A percentile compares a stretch with the other conserved stretches of the same genome.
Evolutionary conservation across 2,797 vertebrate species (phyloP).

Genomic region (Brotogeris chrysoptera): DNA sequence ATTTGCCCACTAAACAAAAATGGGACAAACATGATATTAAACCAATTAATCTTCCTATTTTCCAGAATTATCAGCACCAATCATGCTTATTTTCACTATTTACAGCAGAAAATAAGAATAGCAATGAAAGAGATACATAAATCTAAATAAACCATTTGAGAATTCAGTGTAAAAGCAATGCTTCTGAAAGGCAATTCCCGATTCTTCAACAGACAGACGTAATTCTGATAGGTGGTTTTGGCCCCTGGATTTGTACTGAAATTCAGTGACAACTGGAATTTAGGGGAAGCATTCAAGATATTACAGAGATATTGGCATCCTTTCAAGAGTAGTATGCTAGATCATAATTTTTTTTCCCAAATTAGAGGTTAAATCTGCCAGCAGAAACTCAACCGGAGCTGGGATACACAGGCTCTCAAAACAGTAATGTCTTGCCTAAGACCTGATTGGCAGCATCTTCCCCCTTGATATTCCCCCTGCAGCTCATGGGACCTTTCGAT

Average conservation of each 20-base stretch:
- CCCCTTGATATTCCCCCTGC: not conserved
- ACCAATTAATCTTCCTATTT: not conserved
- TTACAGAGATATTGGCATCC: not conserved
- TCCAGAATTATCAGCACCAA: not conserved
- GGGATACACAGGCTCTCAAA: not conserved
- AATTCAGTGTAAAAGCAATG: not conserved
- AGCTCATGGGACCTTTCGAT: not conserved
- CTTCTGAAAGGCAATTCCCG: not conserved
- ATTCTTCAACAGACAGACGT: not conserved
- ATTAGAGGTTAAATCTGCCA: conserved; percentile 1
- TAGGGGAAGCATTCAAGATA: not conserved
- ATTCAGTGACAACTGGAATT: not conserved
- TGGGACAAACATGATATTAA: not conserved
- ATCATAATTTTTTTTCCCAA: not conserved
- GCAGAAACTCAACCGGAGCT: not conserved
- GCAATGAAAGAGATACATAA: not conserved
- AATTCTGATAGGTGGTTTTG: not conserved
- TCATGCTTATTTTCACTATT: not conserved
- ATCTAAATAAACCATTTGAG: not conserved
- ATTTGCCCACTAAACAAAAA: not conserved
- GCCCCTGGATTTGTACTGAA: not conserved
- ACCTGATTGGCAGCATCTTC: not conserved
- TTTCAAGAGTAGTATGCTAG: not conserved
- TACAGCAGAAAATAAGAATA: not conserved
- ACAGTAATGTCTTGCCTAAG: not conserved